phyloP scores from a whole-genome alignment of 2,797 vertebrate genomes.

The Leptatherina wallacei region DNA sequence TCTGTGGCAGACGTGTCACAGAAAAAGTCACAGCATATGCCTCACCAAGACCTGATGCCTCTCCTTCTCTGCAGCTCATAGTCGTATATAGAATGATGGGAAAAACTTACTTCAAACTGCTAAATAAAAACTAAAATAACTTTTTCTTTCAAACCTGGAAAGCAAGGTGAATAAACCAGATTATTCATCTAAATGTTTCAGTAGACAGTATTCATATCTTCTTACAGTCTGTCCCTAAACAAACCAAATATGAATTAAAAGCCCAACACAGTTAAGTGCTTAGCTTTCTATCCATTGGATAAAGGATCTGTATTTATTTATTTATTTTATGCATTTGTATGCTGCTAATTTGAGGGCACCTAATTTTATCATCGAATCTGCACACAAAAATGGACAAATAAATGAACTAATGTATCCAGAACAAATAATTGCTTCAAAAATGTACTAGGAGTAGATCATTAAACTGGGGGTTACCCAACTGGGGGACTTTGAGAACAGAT shows the following conservation, averaged over 20 bases:
- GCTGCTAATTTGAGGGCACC: no score
- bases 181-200: neutral
- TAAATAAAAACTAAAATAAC: neutral
- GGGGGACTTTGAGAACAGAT: no score
- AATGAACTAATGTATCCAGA: neutral
- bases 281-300: neutral
- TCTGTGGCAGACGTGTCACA: conserved; percentile 2
- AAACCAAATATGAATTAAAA: no score
- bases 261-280: neutral
- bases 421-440: neutral
- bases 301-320: no score
- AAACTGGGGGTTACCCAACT: no score
- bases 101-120: conserved; percentile 5
- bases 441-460: no score
- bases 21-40: conserved; percentile 14
- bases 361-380: no score
- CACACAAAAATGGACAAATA: neutral
- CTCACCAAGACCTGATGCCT: neutral
- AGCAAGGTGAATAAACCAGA: neutral
- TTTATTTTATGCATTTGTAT: no score
- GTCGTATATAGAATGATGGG: conserved; percentile 7
- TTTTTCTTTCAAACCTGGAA: no score
- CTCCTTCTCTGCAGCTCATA: conserved; percentile 1
- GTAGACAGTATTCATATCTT: neutral
- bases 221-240: neutral